phyloP scores from a whole-genome alignment of 1,140 invertebrate genomes.

The Periplaneta americana region DNA sequence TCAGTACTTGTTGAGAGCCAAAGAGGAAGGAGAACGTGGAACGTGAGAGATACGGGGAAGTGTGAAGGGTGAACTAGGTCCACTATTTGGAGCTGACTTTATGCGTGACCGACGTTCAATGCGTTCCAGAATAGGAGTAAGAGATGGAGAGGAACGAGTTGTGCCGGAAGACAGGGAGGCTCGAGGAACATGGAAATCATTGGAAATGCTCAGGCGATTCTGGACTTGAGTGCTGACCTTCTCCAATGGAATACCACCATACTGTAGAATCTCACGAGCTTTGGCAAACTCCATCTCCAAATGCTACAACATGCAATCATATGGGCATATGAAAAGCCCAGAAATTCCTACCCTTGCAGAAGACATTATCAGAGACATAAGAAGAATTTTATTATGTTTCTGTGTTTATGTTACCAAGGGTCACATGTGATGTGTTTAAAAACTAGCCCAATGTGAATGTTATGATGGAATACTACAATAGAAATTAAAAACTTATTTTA shows the following conservation, averaged over 20 bases:
- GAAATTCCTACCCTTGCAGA: neutral
- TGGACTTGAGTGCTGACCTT: neutral
- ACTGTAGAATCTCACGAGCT: neutral
- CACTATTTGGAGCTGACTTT: neutral
- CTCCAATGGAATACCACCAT: neutral
- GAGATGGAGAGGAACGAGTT: neutral
- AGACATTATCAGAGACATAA: neutral
- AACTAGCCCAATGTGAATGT: no score
- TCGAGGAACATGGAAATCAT: neutral
- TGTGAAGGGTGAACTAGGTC: neutral
- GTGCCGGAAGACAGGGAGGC: neutral
- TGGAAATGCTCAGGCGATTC: neutral
- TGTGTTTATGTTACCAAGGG: no score
- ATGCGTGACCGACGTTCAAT: neutral
- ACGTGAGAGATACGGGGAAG: neutral
- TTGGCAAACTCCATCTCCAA: constrained; percentile 7
- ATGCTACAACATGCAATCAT: constrained; percentile 11
- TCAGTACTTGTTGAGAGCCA: neutral
- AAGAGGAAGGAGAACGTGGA: neutral
- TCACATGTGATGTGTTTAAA: no score
- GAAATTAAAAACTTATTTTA: no score
- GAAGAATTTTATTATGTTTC: no score
- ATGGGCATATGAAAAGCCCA: neutral
- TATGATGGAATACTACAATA: no score
- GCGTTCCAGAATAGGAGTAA: neutral